A percentile compares a stretch with the other conserved stretches of the same genome.
Conservation (phyloP, 2,113 vertebrate species). For the Delphinus delphis region DNA sequence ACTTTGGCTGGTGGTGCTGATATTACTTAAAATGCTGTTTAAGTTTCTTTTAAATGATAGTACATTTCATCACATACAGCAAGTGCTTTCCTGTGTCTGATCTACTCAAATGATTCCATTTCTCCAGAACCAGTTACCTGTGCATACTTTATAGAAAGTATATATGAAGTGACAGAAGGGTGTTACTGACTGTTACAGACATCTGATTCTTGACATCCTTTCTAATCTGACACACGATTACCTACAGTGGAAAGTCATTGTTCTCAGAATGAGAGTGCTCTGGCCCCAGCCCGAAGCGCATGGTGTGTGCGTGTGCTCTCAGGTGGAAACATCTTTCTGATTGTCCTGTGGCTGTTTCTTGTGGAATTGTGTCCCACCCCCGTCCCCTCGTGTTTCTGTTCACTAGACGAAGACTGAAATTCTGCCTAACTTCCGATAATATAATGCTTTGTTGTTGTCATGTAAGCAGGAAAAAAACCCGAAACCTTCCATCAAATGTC, state of each 20-base stretch:
- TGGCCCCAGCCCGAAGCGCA: slow-evolving; percentile 15
- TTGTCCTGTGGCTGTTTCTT: slow-evolving; percentile 54
- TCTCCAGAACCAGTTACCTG: background rate
- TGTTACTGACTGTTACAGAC: background rate
- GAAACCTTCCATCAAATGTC: slow-evolving; percentile 5
- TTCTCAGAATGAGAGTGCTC: slow-evolving; percentile 83
- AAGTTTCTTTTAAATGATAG: background rate
- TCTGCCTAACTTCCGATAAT: slow-evolving; percentile 70
- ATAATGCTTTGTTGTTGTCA: slow-evolving; percentile 71
- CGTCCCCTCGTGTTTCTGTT: slow-evolving; percentile 79
- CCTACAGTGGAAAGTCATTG: slow-evolving; percentile 65
- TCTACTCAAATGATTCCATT: background rate
- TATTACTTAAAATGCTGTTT: background rate
- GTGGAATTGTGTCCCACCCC: slow-evolving; percentile 73
- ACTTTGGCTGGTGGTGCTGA: background rate
- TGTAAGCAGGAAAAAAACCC: slow-evolving; percentile 16
- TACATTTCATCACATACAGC: background rate
- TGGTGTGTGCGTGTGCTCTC: slow-evolving; percentile 49
- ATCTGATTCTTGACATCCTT: background rate
- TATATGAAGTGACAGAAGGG: background rate
- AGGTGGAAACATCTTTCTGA: slow-evolving; percentile 1
- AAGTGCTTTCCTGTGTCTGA: background rate
- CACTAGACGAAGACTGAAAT: slow-evolving; percentile 76
- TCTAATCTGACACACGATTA: background rate
- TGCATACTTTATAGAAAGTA: background rate